A percentile compares a stretch with the other conserved stretches of the same genome.
Conservation (phyloP, 2,888 invertebrate species). For the Ochropacha duplaris region DNA sequence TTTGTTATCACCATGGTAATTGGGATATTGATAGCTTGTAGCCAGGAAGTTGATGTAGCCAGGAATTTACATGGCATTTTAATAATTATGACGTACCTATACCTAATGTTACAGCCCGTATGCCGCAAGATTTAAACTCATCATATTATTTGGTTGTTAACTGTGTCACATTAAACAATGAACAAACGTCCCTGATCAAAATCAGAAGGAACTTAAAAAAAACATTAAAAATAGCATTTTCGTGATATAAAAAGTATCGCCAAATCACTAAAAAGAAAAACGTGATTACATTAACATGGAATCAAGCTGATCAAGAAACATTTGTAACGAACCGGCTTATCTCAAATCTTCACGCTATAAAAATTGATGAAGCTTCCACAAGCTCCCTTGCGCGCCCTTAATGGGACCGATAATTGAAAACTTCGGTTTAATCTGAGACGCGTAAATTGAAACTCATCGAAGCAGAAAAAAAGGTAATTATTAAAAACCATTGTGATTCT, state of each 20-base stretch:
- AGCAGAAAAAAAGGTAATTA: slow-evolving; percentile 56
- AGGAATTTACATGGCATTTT: too few relatives aligned
- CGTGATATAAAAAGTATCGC: background rate
- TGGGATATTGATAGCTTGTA: too few relatives aligned
- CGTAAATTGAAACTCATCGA: slow-evolving; percentile 61
- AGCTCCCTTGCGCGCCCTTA: slow-evolving; percentile 46
- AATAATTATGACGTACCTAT: too few relatives aligned
- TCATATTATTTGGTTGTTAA: too few relatives aligned
- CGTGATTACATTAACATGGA: slow-evolving; percentile 22
- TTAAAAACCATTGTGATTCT: slow-evolving; percentile 34
- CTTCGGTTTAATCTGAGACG: slow-evolving; percentile 64
- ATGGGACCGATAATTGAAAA: slow-evolving; percentile 72
- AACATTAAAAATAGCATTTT: too few relatives aligned
- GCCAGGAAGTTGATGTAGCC: too few relatives aligned
- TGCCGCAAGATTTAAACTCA: too few relatives aligned
- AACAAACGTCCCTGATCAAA: too few relatives aligned
- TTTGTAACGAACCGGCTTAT: slow-evolving; percentile 57
- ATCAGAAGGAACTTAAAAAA: too few relatives aligned
- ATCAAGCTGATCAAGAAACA: slow-evolving; percentile 42
- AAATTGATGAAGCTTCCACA: slow-evolving; percentile 57
- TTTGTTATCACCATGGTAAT: too few relatives aligned
- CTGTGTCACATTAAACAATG: too few relatives aligned
- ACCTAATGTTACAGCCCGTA: too few relatives aligned
- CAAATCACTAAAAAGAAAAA: background rate
- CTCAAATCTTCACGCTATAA: slow-evolving; percentile 49